These are phyloP conservation scores for Empidonax alnorum DNA, from an alignment of 2,113 vertebrate species.

Conservation along the genomic window DNA sequence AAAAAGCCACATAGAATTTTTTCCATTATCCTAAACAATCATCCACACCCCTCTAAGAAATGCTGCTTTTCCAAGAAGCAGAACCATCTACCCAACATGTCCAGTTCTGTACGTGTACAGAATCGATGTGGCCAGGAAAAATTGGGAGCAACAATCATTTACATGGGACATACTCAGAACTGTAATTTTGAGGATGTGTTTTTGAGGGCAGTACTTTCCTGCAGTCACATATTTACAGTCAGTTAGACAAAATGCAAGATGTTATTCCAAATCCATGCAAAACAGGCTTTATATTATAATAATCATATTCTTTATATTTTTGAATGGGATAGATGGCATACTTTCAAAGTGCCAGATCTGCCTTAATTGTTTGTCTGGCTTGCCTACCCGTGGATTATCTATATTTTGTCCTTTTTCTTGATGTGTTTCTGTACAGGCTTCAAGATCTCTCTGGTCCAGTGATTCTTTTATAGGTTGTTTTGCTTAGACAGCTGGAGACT, in stretches of 20 bases:
- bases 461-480: neutral
- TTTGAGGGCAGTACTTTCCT: neutral
- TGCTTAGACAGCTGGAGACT: neutral
- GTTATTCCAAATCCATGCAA: neutral
- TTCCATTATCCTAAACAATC: neutral
- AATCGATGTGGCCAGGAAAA: neutral
- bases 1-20: neutral
- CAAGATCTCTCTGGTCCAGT: neutral
- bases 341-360: neutral
- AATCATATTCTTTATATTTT: neutral
- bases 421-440: neutral
- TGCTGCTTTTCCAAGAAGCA: neutral
- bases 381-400: neutral
- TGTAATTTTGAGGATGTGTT: neutral
- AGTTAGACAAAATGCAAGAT: neutral
- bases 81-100: neutral
- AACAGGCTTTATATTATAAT: neutral
- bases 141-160: neutral
- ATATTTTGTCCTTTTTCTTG: neutral
- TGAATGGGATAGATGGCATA: neutral
- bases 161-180: neutral
- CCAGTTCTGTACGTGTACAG: neutral
- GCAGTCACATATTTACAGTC: neutral
- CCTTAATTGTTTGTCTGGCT: neutral
- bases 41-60: neutral